Base-by-base conservation (phyloP, 2,888 invertebrate genomes). In the Epinotia bilunana region DNA sequence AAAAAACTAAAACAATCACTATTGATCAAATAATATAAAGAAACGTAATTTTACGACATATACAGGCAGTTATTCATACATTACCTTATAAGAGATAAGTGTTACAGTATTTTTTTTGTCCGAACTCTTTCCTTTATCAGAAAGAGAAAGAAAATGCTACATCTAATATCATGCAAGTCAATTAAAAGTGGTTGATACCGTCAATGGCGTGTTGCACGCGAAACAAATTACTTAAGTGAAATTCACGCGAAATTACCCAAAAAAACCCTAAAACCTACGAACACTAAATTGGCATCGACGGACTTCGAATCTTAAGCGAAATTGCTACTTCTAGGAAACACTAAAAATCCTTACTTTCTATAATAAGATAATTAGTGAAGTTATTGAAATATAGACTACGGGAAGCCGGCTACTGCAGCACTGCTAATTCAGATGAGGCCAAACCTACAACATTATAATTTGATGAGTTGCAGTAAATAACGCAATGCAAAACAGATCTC, bases 131-230 rank as follows among this genome's bases (percentile, higher is more conserved):
- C 28, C 28, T 63, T 23, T 16, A 69, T 69, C 16, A 57, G 43
- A 74, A 53, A 58, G 33, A 58, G 46, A 74, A 58, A 58, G 39
- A 68, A 68, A 64, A n/a, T 58, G 58, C 13, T 69, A 58, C n/a
- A 58, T 71, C 64, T 63, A 73, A 69, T 74, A 74, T 65, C 33
- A 74, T 63, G 60, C 64, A 60, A 74, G 74, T 61, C 74, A 71
- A 74, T 71, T 71, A 74, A 71, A 74, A 74, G 33, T 39, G 49
- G 53, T 74, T 71, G 74, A 74, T 74, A 71, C 70, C 74, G 64
- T 58, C 74, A 71, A 60, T 74, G 23, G 74, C 74, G 74, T 74
- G 74, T 64, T n/a, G 74, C 74, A 74, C 74, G 74, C 74, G 64
- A 74, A 74, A 64, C 28, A 61, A 39, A 55, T 53, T 23, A 74